Conservation (phyloP, 1,140 invertebrate species). For the Drosophila kanapiae region DNA sequence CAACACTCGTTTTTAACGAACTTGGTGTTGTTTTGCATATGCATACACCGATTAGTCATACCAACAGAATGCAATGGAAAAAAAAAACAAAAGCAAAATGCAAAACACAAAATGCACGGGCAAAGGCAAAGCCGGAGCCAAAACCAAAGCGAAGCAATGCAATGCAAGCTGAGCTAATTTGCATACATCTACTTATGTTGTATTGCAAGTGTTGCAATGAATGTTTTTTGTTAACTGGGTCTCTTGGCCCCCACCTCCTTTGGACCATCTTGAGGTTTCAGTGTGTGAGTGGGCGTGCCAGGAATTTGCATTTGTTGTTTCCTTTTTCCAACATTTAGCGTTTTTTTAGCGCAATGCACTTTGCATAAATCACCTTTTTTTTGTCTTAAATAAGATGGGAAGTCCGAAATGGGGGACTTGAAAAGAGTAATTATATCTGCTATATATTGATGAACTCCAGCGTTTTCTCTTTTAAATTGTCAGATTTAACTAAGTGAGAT, state of each 20-base stretch:
- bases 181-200: conserved; percentile 66
- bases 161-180: conserved; percentile 71
- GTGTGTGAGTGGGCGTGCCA: conserved; percentile 13
- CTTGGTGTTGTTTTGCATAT: conserved; percentile 41
- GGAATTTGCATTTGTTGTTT: conserved; percentile 24
- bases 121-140: conserved; percentile 44
- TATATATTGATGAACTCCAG: conserved; percentile 6
- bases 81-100: background rate
- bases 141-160: conserved; percentile 30
- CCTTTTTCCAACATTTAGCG: conserved; percentile 21
- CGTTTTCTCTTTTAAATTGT: conserved; percentile 41
- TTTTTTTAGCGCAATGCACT: conserved; percentile 25
- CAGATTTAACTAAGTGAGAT: conserved; percentile 1
- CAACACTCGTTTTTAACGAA: conserved; percentile 12
- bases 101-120: conserved; percentile 29
- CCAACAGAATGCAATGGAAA: conserved; percentile 63
- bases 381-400: conserved; percentile 16
- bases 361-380: conserved; percentile 38
- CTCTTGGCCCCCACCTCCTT: conserved; percentile 20
- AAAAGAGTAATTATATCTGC: conserved; percentile 40
- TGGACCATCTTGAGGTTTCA: conserved; percentile 11
- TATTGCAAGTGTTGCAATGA: conserved; percentile 50
- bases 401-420: conserved; percentile 22
- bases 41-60: conserved; percentile 70
- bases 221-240: conserved; percentile 58